Conservation (phyloP, 2,888 invertebrate species). For the Sabellastarte sp. region DNA sequence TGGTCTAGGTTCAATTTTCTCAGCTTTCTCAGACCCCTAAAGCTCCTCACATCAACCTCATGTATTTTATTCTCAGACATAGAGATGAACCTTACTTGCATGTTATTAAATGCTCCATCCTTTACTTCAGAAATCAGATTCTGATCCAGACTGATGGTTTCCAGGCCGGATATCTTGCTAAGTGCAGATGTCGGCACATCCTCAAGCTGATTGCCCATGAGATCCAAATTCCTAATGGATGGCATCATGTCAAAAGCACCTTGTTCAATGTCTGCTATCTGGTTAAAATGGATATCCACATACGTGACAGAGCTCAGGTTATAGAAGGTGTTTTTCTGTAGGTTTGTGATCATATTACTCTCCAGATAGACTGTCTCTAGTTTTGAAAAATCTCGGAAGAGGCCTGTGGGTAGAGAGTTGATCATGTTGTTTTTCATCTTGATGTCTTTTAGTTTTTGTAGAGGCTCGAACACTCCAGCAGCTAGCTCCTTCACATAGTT, state of each 20-base stretch:
- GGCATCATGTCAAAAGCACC: constrained; percentile 16
- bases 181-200: constrained; percentile 12
- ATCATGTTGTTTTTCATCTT: constrained; percentile 3
- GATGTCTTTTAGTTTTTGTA: neutral
- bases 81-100: neutral
- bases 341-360: neutral
- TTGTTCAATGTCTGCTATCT: constrained; percentile 6
- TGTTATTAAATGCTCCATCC: neutral
- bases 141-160: neutral
- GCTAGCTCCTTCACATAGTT: neutral
- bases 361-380: constrained; percentile 2
- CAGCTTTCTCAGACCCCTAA: neutral
- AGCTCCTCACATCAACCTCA: neutral
- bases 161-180: neutral
- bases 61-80: neutral
- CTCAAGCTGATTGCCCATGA: constrained; percentile 13
- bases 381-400: neutral
- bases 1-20: neutral
- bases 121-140: neutral
- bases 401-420: neutral
- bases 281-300: constrained; percentile 17
- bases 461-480: neutral
- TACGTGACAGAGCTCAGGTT: constrained; percentile 13
- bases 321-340: constrained; percentile 10
- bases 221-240: constrained; percentile 7